Percentiles rank a stretch among this genome's conserved stretches.
Evolutionary conservation across 1,140 invertebrate species (phyloP).

Genomic region (Lordiphosa collinella): DNA sequence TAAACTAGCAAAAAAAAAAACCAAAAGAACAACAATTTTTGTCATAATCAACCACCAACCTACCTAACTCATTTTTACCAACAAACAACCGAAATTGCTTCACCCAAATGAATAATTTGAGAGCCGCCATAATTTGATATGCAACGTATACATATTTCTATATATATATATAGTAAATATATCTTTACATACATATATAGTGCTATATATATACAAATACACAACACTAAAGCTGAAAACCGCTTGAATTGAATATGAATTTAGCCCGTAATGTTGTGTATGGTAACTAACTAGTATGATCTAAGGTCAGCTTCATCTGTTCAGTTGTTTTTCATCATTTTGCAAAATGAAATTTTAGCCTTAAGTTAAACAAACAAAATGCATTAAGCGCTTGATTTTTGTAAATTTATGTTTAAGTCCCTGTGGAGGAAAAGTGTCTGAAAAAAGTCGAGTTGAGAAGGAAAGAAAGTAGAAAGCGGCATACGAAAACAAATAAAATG

Average conservation of each 20-base stretch:
- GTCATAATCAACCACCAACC: conserved; percentile 60
- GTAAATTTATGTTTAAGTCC: conserved; percentile 61
- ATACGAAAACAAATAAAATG: conserved; percentile 26
- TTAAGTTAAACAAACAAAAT: neutral
- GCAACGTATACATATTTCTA: conserved; percentile 67
- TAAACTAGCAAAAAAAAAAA: conserved; percentile 48
- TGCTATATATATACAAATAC: conserved; percentile 26
- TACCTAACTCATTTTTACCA: conserved; percentile 57
- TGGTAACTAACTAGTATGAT: conserved; percentile 22
- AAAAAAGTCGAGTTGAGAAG: conserved; percentile 3
- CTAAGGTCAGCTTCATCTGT: conserved; percentile 36
- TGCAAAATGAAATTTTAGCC: neutral
- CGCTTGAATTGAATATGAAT: conserved; percentile 54
- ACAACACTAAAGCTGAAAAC: conserved; percentile 21
- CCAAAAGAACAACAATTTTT: conserved; percentile 28
- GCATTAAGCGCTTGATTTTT: conserved; percentile 61
- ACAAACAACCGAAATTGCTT: conserved; percentile 33
- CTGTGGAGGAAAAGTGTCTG: conserved; percentile 24
- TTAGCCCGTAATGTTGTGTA: conserved; percentile 65
- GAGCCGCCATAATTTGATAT: conserved; percentile 60
- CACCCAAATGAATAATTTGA: conserved; percentile 31
- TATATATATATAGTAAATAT: conserved; percentile 45
- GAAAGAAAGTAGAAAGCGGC: conserved; percentile 17
- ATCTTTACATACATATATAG: conserved; percentile 15
- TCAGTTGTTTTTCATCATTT: conserved; percentile 19